phyloP scores from a whole-genome alignment of 2,113 vertebrate genomes.

The Pelusios castaneus region DNA sequence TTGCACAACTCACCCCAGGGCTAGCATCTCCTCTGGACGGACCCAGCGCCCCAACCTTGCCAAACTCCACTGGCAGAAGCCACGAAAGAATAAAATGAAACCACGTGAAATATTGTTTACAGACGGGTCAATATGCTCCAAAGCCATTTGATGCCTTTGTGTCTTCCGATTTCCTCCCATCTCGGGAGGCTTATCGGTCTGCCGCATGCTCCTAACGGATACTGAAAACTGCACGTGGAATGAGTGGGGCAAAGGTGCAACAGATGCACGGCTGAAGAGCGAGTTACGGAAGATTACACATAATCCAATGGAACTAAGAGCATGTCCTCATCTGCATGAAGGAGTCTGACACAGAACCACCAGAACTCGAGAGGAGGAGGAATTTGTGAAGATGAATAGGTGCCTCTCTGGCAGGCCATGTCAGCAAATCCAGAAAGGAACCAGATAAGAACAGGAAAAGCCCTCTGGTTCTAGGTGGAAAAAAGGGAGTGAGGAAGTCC shows the following conservation, averaged over 20 bases:
- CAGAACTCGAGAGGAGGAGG: not conserved
- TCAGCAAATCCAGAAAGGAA: not conserved
- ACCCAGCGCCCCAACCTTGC: not conserved
- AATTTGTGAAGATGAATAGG: not conserved
- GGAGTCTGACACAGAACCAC: not conserved
- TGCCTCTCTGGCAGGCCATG: not conserved
- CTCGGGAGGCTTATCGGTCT: not conserved
- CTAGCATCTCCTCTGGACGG: not conserved
- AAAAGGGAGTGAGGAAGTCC: not conserved
- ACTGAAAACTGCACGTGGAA: not conserved
- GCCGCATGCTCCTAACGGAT: not conserved
- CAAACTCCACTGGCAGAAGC: not conserved
- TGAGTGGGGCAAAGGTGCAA: not conserved
- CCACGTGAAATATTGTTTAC: not conserved
- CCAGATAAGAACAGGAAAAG: not conserved
- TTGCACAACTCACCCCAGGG: not conserved
- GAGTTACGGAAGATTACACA: not conserved
- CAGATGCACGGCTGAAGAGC: not conserved
- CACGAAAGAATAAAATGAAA: not conserved
- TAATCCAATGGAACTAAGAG: not conserved
- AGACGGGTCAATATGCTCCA: not conserved
- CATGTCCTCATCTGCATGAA: not conserved
- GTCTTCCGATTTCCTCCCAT: not conserved
- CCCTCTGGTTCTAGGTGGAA: not conserved
- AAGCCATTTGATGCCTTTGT: not conserved